phyloP scores from a whole-genome alignment of 1,140 invertebrate species.

The Drosophila tani region DNA sequence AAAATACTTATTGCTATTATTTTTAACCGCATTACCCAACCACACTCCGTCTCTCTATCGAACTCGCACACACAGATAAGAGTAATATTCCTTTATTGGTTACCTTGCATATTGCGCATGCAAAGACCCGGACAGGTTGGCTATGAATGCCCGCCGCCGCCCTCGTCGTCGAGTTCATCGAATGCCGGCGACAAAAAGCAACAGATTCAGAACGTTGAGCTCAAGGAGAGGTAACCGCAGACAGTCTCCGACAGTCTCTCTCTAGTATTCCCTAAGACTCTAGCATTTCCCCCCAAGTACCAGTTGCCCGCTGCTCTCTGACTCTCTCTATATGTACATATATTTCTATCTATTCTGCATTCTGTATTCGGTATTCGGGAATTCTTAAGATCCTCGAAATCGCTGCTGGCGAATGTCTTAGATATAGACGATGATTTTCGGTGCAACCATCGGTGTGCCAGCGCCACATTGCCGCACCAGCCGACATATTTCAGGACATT shows the following conservation, averaged over 20 bases:
- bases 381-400: slow-evolving; percentile 90
- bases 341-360: slow-evolving; percentile 9
- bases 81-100: slow-evolving; percentile 97
- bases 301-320: slow-evolving; percentile 3
- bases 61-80: slow-evolving; percentile 90
- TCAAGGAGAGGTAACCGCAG: slow-evolving; percentile 83
- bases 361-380: not conserved
- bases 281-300: not conserved
- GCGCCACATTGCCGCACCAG: slow-evolving; percentile 81
- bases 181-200: slow-evolving; percentile 86
- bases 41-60: slow-evolving; percentile 77
- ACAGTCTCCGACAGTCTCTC: slow-evolving; percentile 11
- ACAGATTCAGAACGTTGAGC: slow-evolving; percentile 84
- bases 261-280: not conserved
- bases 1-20: slow-evolving; percentile 80
- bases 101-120: slow-evolving; percentile 98
- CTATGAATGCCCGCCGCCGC: slow-evolving; percentile 86
- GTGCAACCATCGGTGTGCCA: slow-evolving; percentile 86
- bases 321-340: not conserved
- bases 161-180: slow-evolving; percentile 86
- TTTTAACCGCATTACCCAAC: slow-evolving; percentile 82
- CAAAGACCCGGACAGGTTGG: slow-evolving; percentile 91
- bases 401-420: slow-evolving; percentile 96
- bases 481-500: slow-evolving; percentile 84
- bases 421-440: slow-evolving; percentile 97